phyloP scores from a whole-genome alignment of 2,888 invertebrate genomes.

The Eupithecia centaureata region DNA sequence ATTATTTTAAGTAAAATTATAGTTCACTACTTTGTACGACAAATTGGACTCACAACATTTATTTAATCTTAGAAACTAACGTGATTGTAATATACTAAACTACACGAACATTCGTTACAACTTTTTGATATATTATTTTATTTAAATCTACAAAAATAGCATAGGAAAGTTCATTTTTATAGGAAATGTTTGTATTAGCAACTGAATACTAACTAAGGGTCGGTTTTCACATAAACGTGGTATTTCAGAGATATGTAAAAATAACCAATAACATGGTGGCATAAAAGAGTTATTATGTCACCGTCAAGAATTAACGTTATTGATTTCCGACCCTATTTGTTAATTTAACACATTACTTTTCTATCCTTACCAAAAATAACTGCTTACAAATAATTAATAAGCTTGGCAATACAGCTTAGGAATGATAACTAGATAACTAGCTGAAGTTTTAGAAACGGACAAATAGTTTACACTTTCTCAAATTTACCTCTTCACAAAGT shows the following conservation, averaged over 20 bases:
- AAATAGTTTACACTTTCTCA: too few species aligned
- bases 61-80: neutral
- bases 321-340: neutral
- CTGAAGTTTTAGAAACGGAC: neutral
- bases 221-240: neutral
- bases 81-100: neutral
- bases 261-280: neutral
- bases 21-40: neutral
- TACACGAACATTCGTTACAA: neutral
- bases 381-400: neutral
- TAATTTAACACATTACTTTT: neutral
- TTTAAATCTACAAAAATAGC: neutral
- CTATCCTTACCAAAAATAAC: neutral
- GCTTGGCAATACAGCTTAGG: neutral
- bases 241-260: neutral
- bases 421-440: neutral
- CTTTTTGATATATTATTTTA: neutral
- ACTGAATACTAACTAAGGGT: neutral
- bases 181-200: neutral
- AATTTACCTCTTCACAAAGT: too few species aligned
- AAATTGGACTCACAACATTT: neutral
- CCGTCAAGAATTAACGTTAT: neutral
- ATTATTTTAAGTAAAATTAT: neutral
- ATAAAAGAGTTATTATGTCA: neutral
- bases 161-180: neutral